Evolutionary conservation across 2,888 invertebrate species (phyloP).

Genomic region (Luffia ferchaultella): DNA sequence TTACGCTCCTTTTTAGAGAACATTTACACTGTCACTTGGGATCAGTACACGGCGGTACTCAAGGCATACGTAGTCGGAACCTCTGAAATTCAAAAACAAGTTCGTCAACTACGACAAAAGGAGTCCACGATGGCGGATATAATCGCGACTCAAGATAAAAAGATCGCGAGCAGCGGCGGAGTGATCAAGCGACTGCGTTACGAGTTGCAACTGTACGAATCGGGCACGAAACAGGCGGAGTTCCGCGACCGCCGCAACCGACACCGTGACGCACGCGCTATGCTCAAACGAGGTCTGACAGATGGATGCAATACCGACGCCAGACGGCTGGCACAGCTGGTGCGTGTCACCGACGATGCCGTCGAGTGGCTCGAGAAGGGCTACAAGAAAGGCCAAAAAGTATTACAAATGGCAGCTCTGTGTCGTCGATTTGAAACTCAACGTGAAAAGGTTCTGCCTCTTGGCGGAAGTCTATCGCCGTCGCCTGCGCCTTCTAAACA

Average conservation of each 20-base stretch:
- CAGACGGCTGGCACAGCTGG: slow-evolving; percentile 32
- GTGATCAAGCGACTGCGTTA: slow-evolving; percentile 34
- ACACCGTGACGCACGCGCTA: slow-evolving; percentile 38
- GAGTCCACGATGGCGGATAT: slow-evolving; percentile 53
- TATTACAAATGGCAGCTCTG: slow-evolving; percentile 54
- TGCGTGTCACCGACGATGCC: slow-evolving; percentile 39
- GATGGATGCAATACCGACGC: slow-evolving; percentile 33
- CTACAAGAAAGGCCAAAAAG: slow-evolving; percentile 52
- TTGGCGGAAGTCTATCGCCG: slow-evolving; percentile 29
- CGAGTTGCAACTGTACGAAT: slow-evolving; percentile 49
- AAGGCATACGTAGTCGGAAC: slow-evolving; percentile 41
- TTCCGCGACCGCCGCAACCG: slow-evolving; percentile 47
- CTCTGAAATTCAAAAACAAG: slow-evolving; percentile 46
- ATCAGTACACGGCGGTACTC: slow-evolving; percentile 43
- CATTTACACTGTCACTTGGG: slow-evolving; percentile 41
- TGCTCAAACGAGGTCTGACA: slow-evolving; percentile 32
- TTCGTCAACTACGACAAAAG: slow-evolving; percentile 43
- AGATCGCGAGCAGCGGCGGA: slow-evolving; percentile 43
- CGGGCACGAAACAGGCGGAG: slow-evolving; percentile 49
- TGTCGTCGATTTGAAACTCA: slow-evolving; percentile 66
- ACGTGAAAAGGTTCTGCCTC: slow-evolving; percentile 55
- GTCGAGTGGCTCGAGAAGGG: slow-evolving; percentile 44
- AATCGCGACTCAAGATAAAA: slow-evolving; percentile 47
- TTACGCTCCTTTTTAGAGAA: slow-evolving; percentile 44
- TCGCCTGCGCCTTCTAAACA: slow-evolving; percentile 27